Conservation (phyloP, 2,888 invertebrate species). For the Germaria angustata region DNA sequence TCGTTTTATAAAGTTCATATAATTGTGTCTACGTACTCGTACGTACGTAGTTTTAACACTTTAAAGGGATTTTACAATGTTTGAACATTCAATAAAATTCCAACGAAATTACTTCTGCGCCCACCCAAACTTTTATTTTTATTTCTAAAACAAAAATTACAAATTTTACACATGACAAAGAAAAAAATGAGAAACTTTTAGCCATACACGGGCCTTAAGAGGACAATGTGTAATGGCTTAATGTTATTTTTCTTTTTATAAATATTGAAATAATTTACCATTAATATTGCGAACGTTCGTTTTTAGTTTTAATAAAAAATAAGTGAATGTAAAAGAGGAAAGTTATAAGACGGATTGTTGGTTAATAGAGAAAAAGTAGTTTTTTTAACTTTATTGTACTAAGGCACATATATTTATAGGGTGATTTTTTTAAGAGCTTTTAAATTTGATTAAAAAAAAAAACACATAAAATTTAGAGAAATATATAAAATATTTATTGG, state of each 20-base stretch:
- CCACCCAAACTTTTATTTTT: conserved; percentile 16
- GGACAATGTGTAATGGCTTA: not conserved
- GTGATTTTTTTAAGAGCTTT: too few relatives aligned
- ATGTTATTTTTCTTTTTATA: not conserved
- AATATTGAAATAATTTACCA: not conserved
- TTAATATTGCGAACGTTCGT: not conserved
- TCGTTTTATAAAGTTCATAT: not conserved
- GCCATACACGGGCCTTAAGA: not conserved
- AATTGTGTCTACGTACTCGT: not conserved
- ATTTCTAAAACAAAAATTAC: not conserved
- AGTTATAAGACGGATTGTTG: too few relatives aligned
- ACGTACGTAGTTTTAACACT: not conserved
- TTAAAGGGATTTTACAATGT: not conserved
- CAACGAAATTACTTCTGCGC: conserved; percentile 35
- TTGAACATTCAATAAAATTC: not conserved
- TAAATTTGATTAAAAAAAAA: too few relatives aligned
- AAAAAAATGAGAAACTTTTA: not conserved
- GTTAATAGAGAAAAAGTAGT: too few relatives aligned
- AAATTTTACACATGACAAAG: conserved; percentile 11
- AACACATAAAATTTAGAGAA: too few relatives aligned
- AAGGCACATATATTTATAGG: too few relatives aligned
- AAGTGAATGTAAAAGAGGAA: not conserved
- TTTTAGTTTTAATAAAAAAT: not conserved
- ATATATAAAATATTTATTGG: too few relatives aligned
- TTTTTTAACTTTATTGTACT: too few relatives aligned